Evolutionary conservation across 2,797 vertebrate species (phyloP).

Genomic region (Pelochelys cantorii): DNA sequence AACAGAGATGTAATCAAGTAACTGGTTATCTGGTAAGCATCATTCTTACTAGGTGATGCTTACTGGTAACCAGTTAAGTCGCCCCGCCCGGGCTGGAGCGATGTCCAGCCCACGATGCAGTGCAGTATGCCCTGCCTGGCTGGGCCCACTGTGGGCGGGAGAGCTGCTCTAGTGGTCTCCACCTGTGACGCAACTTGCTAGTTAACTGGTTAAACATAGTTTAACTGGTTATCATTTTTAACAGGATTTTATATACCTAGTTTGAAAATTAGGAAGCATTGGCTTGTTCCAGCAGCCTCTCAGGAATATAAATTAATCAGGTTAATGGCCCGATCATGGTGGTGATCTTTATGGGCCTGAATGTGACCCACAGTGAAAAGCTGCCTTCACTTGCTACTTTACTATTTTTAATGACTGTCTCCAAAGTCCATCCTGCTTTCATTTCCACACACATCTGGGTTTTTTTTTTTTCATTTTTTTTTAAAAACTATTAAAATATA

Average conservation of each 20-base stretch:
- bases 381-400: not conserved
- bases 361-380: slow-evolving; percentile 12
- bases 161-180: no score
- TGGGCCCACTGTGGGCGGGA: no score
- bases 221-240: no score
- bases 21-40: no score
- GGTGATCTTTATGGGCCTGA: slow-evolving; percentile 26
- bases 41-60: no score
- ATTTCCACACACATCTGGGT: not conserved
- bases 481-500: not conserved
- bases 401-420: slow-evolving; percentile 8
- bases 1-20: not conserved
- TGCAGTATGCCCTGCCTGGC: no score
- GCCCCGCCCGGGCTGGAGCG: no score
- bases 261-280: slow-evolving; percentile 48
- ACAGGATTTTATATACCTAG: not conserved
- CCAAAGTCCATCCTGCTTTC: not conserved
- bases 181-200: no score
- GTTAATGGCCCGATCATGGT: not conserved
- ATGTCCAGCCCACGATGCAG: no score
- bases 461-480: rapidly evolving
- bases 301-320: rapidly evolving
- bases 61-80: no score
- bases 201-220: no score
- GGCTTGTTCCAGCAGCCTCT: slow-evolving; percentile 47